Conservation (phyloP, 2,113 vertebrate genomes). For the Oncorhynchus keta region DNA sequence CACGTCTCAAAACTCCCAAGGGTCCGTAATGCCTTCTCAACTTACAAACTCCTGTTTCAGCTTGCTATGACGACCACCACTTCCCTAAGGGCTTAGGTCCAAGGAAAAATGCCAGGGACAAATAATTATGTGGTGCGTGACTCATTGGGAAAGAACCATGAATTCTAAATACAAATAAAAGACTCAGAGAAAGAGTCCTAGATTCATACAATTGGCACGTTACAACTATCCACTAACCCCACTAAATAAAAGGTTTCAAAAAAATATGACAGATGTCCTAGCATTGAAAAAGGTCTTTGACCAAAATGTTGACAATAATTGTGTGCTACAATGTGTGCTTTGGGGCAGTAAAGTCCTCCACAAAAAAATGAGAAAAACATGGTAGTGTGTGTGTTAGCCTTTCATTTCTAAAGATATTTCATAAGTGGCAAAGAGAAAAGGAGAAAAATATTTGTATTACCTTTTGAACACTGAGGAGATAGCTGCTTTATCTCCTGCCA, state of each 20-base stretch:
- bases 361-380: too few relatives aligned
- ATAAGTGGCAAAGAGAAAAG: not conserved
- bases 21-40: not conserved
- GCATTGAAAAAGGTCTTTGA: too few relatives aligned
- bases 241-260: too few relatives aligned
- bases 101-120: constrained; percentile 30
- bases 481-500: constrained; percentile 65
- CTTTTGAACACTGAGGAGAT: constrained; percentile 77
- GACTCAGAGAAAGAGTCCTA: not conserved
- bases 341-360: not conserved
- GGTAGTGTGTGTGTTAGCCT: too few relatives aligned
- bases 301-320: too few relatives aligned
- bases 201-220: too few relatives aligned
- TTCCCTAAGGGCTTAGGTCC: not conserved
- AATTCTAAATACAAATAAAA: not conserved
- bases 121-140: constrained; percentile 8
- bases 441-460: constrained; percentile 58
- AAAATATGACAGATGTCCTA: too few relatives aligned
- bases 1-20: not conserved
- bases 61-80: constrained; percentile 11
- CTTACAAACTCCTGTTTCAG: not conserved
- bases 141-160: not conserved
- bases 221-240: too few relatives aligned
- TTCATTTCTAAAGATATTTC: too few relatives aligned
- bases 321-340: not conserved